phyloP scores from a whole-genome alignment of 2,888 invertebrate species.

The Epirrhoe alternata region DNA sequence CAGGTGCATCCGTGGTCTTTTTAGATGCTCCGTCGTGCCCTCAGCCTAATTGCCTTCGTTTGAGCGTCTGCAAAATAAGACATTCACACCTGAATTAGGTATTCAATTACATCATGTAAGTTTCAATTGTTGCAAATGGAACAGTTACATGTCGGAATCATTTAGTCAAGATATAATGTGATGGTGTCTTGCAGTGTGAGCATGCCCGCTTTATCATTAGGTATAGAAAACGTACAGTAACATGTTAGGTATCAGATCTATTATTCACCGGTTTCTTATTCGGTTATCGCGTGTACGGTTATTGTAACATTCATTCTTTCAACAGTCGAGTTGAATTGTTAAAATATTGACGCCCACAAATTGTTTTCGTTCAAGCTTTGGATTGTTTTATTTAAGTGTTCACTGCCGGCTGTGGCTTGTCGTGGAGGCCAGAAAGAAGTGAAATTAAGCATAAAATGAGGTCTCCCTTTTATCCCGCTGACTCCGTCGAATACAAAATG shows the following conservation, averaged over 20 bases:
- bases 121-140: not conserved
- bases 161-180: not conserved
- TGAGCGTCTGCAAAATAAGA: constrained; percentile 5
- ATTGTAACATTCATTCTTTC: not conserved
- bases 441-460: constrained; percentile 60
- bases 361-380: constrained; percentile 39
- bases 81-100: not conserved
- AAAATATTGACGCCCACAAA: constrained; percentile 16
- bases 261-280: not conserved
- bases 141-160: not conserved
- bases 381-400: constrained; percentile 42
- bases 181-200: not conserved
- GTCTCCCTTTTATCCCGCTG: constrained; percentile 61
- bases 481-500: constrained; percentile 67
- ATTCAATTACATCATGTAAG: not conserved
- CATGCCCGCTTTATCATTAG: too few species aligned
- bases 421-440: constrained; percentile 45
- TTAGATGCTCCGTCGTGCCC: constrained; percentile 31
- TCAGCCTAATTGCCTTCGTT: constrained; percentile 4
- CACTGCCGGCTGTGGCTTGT: constrained; percentile 41
- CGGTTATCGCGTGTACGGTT: not conserved
- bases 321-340: not conserved
- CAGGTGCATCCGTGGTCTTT: constrained; percentile 58
- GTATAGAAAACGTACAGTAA: not conserved
- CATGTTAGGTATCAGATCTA: not conserved